A percentile compares a stretch with the other conserved stretches of the same genome.
These are phyloP conservation scores for Danionella cerebrum DNA, from an alignment of 2,113 vertebrate species.

Conservation along the genomic window DNA sequence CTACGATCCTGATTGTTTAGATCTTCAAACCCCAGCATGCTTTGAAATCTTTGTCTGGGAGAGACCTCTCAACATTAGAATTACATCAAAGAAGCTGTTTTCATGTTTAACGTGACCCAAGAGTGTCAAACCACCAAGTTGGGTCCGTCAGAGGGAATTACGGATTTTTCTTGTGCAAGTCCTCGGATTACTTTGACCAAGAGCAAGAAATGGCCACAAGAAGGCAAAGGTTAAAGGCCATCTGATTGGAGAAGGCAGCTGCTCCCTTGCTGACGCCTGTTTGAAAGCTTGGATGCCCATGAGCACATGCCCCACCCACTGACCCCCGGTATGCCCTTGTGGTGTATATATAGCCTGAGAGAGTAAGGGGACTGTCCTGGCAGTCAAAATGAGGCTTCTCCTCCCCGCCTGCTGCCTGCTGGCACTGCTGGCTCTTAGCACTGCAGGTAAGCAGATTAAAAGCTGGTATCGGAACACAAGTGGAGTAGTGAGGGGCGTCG, in stretches of 20 bases:
- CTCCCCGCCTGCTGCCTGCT: conserved; percentile 50
- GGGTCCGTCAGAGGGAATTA: no score
- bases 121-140: no score
- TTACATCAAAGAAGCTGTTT: no score
- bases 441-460: conserved; percentile 51
- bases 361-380: conserved; percentile 47
- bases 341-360: conserved; percentile 59
- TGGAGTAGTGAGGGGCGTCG: not conserved
- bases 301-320: conserved; percentile 11
- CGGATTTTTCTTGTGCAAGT: not conserved
- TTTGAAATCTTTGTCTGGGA: no score
- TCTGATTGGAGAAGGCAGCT: conserved; percentile 49
- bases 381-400: conserved; percentile 60
- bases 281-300: conserved; percentile 30
- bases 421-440: conserved; percentile 50
- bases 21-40: no score
- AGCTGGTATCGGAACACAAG: not conserved
- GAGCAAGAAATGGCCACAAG: not conserved
- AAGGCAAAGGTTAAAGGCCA: conserved; percentile 34
- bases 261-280: conserved; percentile 42
- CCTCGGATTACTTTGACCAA: not conserved
- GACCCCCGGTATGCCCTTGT: conserved; percentile 43
- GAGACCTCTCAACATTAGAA: no score
- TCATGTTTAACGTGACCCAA: no score
- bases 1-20: no score